A percentile compares a stretch with the other conserved stretches of the same genome.
Evolutionary conservation across 2,888 invertebrate species (phyloP).

Genomic region (Drosophila demipolita): DNA sequence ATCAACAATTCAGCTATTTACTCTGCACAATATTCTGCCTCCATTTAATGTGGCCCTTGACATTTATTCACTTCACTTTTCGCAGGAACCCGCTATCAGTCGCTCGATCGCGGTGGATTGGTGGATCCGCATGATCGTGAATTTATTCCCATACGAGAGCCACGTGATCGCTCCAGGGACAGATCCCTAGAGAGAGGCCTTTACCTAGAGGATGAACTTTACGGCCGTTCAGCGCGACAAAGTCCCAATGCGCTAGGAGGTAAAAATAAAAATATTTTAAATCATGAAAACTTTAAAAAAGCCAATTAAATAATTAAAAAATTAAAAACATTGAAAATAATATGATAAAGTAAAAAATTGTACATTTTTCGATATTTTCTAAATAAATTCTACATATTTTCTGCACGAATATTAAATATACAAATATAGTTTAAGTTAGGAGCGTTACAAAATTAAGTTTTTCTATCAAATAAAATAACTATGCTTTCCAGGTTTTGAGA

Average conservation of each 20-base stretch:
- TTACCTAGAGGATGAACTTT: conserved; percentile 90
- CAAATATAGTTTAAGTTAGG: background rate
- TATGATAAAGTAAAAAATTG: background rate
- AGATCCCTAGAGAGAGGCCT: conserved; percentile 89
- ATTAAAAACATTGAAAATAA: background rate
- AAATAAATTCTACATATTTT: background rate
- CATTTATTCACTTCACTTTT: conserved; percentile 44
- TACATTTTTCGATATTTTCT: background rate
- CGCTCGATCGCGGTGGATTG: conserved; percentile 89
- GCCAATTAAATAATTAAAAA: background rate
- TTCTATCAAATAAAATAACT: too few relatives aligned
- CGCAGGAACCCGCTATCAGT: conserved; percentile 87
- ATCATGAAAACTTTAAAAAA: background rate
- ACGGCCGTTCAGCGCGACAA: conserved; percentile 89
- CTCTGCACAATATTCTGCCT: background rate
- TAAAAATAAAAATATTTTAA: conserved; percentile 45
- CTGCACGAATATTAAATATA: background rate
- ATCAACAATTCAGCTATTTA: conserved; percentile 52
- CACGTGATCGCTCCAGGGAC: conserved; percentile 89
- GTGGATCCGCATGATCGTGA: conserved; percentile 92
- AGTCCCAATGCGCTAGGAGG: conserved; percentile 88
- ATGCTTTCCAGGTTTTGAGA: too few relatives aligned
- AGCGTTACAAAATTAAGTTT: background rate
- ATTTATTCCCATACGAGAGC: conserved; percentile 93
- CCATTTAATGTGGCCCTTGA: background rate